Conservation (phyloP, 1,140 invertebrate genomes). For the Drosophila yakuba region DNA sequence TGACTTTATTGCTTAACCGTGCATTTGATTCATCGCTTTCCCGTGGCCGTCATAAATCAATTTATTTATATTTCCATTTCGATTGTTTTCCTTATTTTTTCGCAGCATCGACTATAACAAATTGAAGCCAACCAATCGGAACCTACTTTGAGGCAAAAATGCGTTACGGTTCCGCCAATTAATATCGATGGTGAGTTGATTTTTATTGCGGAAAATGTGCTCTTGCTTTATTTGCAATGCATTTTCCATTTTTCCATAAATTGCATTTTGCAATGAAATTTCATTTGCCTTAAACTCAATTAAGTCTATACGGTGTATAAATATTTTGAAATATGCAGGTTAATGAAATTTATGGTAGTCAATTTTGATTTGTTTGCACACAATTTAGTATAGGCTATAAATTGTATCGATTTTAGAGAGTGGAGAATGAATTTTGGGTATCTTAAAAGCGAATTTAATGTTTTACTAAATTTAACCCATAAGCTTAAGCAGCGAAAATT, state of each 20-base stretch:
- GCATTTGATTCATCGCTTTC: slow-evolving; percentile 44
- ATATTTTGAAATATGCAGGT: slow-evolving; percentile 22
- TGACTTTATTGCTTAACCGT: slow-evolving; percentile 42
- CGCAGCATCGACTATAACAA: slow-evolving; percentile 25
- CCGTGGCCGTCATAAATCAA: slow-evolving; percentile 40
- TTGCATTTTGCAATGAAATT: slow-evolving; percentile 21
- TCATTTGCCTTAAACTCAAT: slow-evolving; percentile 37
- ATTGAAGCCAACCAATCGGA: slow-evolving; percentile 34
- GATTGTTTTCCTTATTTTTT: slow-evolving; percentile 17
- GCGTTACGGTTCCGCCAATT: slow-evolving; percentile 23
- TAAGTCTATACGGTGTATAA: slow-evolving; percentile 19
- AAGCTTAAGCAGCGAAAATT: no score
- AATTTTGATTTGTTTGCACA: not conserved
- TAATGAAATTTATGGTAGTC: slow-evolving; percentile 20
- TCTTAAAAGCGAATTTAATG: no score
- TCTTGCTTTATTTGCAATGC: slow-evolving; percentile 20
- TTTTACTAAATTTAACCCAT: no score
- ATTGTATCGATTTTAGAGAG: no score
- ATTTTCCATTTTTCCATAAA: slow-evolving; percentile 32
- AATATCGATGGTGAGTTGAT: slow-evolving; percentile 56
- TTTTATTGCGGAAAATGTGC: slow-evolving; percentile 29
- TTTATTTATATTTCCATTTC: slow-evolving; percentile 45
- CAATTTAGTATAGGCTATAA: not conserved
- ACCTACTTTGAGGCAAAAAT: slow-evolving; percentile 29
- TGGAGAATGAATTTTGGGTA: not conserved